Evolutionary conservation across 2,888 invertebrate species (phyloP).

Genomic region (Drosophila pseudotalamancana): DNA sequence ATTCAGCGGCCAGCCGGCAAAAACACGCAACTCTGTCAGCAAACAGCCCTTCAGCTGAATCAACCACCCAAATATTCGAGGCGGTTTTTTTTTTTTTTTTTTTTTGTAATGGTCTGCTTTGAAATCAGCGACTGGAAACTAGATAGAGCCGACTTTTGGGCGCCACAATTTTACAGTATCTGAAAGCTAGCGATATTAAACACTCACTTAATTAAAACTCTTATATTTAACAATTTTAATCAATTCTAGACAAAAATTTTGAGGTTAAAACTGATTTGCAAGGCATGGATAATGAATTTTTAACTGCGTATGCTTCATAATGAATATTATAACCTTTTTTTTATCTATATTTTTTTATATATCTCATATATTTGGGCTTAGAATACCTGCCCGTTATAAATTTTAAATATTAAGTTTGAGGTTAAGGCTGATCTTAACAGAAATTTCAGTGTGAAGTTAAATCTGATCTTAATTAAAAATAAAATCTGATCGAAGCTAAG

Average conservation of each 20-base stretch:
- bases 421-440: background rate
- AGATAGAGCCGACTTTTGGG: conserved; percentile 45
- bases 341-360: too few species aligned
- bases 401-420: background rate
- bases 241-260: background rate
- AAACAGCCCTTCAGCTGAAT: conserved; percentile 26
- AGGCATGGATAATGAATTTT: background rate
- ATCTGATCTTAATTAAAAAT: too few species aligned
- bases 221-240: too few species aligned
- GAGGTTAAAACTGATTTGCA: background rate
- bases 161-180: conserved; percentile 58
- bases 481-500: too few species aligned
- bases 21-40: conserved; percentile 44
- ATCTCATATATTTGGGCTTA: too few species aligned
- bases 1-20: conserved; percentile 72
- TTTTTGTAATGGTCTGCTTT: conserved; percentile 36
- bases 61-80: conserved; percentile 25
- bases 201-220: too few species aligned
- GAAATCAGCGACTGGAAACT: conserved; percentile 22
- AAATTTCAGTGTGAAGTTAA: too few species aligned
- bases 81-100: conserved; percentile 8
- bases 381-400: too few species aligned
- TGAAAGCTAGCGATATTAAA: too few species aligned
- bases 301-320: too few species aligned
- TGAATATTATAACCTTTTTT: too few species aligned